Base-by-base conservation (phyloP, 2,113 vertebrate genomes). In the Ploceus nigricollis region DNA sequence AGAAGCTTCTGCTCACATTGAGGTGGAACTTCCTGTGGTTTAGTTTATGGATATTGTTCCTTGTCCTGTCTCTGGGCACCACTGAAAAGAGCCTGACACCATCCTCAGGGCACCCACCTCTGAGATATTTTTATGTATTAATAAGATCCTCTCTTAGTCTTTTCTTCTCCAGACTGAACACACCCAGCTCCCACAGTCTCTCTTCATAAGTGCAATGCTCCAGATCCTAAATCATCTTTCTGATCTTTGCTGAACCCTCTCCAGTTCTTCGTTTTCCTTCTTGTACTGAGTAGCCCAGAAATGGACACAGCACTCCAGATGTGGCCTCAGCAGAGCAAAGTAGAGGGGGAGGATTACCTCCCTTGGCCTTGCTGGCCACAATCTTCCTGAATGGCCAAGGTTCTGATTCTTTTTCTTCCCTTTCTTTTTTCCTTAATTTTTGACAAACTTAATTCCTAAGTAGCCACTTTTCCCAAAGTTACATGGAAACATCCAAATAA, bases 121-220 rank as follows among this genome's bases (percentile, higher is more conserved):
- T 39, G 37, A 58, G 23, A 22, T 39, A 40, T 30, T 56, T 80
- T 35, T 42, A 53, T 39, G 13, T 11, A 30, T 75, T 75, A 14
- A 12, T 60, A 45, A 40, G 40, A 47, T 53, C 13, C 5, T 3
- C 13, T 66, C 33, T 75, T 27, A 53, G 39, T 66, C 19, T 80
- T 71, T 18, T 45, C 24, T 57, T 65, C 21, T 72, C 25, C 42
- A 56, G 20, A 13, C 15, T 89, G 13, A 81, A 14, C 10, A 44
- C 4, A 13, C 8, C 6, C 19, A 45, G 7, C 9, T 68, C 19
- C 30, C 39, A 21, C 13, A 60, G 23, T 44, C 23, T 58, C 45
- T 75, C 8, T 4, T 28, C 20, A 1, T 30, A 47, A 68, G 16
- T 73, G 15, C 1, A 0, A 39, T 44, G 28, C 33, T 73, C 3